Evolutionary conservation across 2,888 invertebrate genomes (phyloP).

Genomic region (Melipona bicolor): DNA sequence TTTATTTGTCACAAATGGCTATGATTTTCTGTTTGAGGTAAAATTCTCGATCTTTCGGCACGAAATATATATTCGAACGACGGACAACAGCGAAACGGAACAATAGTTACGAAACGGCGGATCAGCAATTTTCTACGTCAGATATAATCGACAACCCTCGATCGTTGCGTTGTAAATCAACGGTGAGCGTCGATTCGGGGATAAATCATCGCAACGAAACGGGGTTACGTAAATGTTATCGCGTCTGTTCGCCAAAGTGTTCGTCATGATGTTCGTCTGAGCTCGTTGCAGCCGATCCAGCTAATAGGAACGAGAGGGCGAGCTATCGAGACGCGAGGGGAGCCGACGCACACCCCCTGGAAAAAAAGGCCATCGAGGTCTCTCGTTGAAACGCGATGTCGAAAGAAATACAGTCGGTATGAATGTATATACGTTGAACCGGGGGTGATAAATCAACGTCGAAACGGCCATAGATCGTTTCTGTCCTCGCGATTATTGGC

Average conservation of each 20-base stretch:
- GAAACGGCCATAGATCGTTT: conserved; percentile 48
- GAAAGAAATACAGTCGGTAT: conserved; percentile 46
- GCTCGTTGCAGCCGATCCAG: conserved; percentile 24
- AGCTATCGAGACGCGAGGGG: not conserved
- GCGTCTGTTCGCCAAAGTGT: conserved; percentile 48
- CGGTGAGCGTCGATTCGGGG: conserved; percentile 29
- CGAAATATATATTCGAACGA: no score
- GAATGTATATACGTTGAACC: conserved; percentile 12
- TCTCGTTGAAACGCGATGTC: not conserved
- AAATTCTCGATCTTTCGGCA: no score
- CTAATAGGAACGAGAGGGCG: conserved; percentile 29
- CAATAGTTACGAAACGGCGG: not conserved
- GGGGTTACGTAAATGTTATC: conserved; percentile 69
- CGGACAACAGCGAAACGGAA: no score
- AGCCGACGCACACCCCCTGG: not conserved
- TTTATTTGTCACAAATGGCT: no score
- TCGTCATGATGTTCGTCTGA: conserved; percentile 47
- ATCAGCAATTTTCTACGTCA: conserved; percentile 3
- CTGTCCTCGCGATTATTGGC: conserved; percentile 61
- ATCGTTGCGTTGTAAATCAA: conserved; percentile 43
- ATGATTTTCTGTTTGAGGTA: no score
- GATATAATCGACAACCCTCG: not conserved
- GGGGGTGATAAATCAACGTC: conserved; percentile 64
- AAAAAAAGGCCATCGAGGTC: conserved; percentile 7
- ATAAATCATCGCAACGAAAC: conserved; percentile 65